Evolutionary conservation across 1,140 invertebrate species (phyloP).

Genomic region (Sminthurinus signatus): DNA sequence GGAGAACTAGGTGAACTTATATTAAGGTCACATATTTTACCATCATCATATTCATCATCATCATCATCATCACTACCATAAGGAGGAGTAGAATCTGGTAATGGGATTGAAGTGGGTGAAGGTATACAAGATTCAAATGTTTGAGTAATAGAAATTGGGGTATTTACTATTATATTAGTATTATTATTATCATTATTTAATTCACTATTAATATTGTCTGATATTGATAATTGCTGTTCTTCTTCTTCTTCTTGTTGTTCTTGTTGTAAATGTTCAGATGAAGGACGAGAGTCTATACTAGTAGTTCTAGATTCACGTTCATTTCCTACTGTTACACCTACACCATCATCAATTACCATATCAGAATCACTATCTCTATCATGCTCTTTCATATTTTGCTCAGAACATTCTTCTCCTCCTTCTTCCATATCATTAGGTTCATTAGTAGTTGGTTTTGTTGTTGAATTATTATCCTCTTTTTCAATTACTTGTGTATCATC

Average conservation of each 20-base stretch:
- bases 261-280: background rate
- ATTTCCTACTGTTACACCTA: background rate
- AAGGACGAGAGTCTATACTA: conserved; percentile 10
- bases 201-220: too few relatives aligned
- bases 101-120: conserved; percentile 29
- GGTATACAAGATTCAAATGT: too few relatives aligned
- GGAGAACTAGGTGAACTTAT: background rate
- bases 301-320: conserved; percentile 11
- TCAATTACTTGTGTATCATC: too few relatives aligned
- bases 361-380: conserved; percentile 41
- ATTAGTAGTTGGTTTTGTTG: too few relatives aligned
- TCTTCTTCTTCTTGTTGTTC: too few relatives aligned
- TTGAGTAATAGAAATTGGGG: too few relatives aligned
- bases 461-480: too few relatives aligned
- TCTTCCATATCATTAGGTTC: background rate
- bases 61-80: background rate
- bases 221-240: too few relatives aligned
- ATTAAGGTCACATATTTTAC: background rate
- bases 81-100: conserved; percentile 35
- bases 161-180: too few relatives aligned
- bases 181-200: too few relatives aligned
- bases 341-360: conserved; percentile 43
- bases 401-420: background rate
- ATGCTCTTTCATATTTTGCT: conserved; percentile 1
- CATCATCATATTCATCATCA: background rate